Conservation (phyloP, 1,140 invertebrate genomes). For the Drosophila oshimai region DNA sequence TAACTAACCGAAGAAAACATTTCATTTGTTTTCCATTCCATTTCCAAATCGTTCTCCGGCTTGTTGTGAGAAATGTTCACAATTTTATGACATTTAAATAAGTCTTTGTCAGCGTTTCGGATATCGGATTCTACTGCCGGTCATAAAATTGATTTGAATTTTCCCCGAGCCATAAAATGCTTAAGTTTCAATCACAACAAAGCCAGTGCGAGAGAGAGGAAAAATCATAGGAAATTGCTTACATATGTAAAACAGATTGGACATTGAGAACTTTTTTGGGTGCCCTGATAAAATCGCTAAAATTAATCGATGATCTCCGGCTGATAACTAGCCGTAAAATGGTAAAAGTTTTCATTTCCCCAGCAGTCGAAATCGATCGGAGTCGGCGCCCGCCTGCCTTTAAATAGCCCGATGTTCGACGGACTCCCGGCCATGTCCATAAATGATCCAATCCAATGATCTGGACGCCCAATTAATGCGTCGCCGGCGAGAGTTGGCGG, state of each 20-base stretch:
- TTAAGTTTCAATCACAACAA: constrained; percentile 55
- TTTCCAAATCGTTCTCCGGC: constrained; percentile 7
- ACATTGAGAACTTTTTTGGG: constrained; percentile 34
- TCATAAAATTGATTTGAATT: constrained; percentile 55
- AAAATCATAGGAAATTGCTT: constrained; percentile 3
- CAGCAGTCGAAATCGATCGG: constrained; percentile 28
- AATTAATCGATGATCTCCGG: constrained; percentile 54
- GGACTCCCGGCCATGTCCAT: constrained; percentile 54
- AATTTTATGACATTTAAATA: constrained; percentile 77
- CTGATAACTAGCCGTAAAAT: constrained; percentile 57
- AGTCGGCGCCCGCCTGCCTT: constrained; percentile 49
- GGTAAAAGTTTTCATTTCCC: constrained; percentile 54
- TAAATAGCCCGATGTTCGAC: constrained; percentile 34
- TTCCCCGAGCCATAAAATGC: constrained; percentile 39
- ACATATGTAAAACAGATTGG: constrained; percentile 62
- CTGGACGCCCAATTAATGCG: constrained; percentile 68
- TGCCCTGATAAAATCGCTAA: constrained; percentile 64
- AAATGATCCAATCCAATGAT: constrained; percentile 51
- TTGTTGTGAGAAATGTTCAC: constrained; percentile 63
- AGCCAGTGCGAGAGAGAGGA: not conserved
- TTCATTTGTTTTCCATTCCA: constrained; percentile 55
- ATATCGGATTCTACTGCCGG: constrained; percentile 61
- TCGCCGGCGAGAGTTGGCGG: constrained; percentile 72
- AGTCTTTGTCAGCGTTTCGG: constrained; percentile 68
- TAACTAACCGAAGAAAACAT: constrained; percentile 73